Evolutionary conservation across 53 echinoderm and acorn worm species (phyloP), one percentile per base, ranked within the genome.

Genomic region (Stichopus horrens): DNA sequence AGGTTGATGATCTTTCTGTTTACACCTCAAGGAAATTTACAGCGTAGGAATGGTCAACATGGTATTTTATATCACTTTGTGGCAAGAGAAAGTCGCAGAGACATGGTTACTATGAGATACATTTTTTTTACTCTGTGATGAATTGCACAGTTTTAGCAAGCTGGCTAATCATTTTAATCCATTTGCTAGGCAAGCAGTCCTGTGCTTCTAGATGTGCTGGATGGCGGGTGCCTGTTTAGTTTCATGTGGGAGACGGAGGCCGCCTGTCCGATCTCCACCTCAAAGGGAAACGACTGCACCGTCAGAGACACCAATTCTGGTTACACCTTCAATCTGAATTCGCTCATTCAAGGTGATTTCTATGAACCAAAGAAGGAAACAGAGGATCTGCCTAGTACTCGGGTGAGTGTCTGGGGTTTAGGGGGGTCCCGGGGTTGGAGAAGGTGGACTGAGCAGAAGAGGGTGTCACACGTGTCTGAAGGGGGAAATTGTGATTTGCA

Each of bases 171-270:
- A 21, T n/a, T 73, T 59, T 76, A 20, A 20, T 53, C 7, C 9
- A 51, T 53, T 75, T 21, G 53, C 55, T 89, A 96, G 97, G 95
- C 91, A 52, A 95, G 95, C 86, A 91, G 92, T 73, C 97, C 99
- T 7, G 85, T 92, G 4, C 92, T 99, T 65, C 87, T 99, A 11
- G 99, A 96, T 86, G 93, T 92, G 68, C 91, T 99, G 53, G 90
- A 91, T 67, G 88, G 88, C 9, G 90, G 93, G 53, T 90, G 91
- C 79, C 75, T 83, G 9, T 96, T 91, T 89, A 91, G 88, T 59
- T 98, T 99, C 92, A 89, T 94, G 83, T 99, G 99, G 99, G 94
- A 99, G 90, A 99, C 96, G 14, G 99, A 96, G 79, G 96, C 99
- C 55, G 99, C 99, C 58, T 96, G 96, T 77, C 87, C 96, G 79